Conservation (phyloP, 2,888 invertebrate species). For the Busseola fusca region DNA sequence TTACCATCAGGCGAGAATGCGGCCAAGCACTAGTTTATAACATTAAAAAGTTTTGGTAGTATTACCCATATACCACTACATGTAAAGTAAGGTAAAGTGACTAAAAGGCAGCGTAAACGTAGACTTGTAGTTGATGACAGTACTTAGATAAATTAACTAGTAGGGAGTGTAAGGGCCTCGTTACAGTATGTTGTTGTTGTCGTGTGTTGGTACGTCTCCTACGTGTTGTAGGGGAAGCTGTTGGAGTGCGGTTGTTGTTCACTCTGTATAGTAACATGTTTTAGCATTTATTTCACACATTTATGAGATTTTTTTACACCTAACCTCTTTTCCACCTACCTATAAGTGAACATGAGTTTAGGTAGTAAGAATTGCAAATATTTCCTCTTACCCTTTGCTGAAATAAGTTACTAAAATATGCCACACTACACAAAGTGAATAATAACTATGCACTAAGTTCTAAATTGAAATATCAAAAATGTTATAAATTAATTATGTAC, state of each 20-base stretch:
- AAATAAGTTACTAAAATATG: neutral
- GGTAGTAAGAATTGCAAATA: neutral
- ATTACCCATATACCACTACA: slow-evolving; percentile 34
- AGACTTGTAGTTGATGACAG: slow-evolving; percentile 66
- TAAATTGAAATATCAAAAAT: slow-evolving; percentile 68
- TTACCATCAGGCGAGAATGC: no score
- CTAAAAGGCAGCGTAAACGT: slow-evolving; percentile 60
- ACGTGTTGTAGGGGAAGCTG: slow-evolving; percentile 39
- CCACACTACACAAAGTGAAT: slow-evolving; percentile 50
- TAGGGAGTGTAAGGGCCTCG: slow-evolving; percentile 62
- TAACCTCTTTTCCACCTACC: slow-evolving; percentile 11
- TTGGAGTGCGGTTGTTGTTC: slow-evolving; percentile 37
- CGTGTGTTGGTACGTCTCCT: slow-evolving; percentile 55
- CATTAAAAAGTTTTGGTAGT: no score
- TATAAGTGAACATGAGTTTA: slow-evolving; percentile 10
- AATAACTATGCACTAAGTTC: slow-evolving; percentile 68
- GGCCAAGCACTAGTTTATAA: no score
- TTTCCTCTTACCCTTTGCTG: neutral
- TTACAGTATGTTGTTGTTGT: slow-evolving; percentile 64
- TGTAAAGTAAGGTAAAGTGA: slow-evolving; percentile 51
- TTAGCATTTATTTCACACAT: neutral
- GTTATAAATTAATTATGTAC: slow-evolving; percentile 69
- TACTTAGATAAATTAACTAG: slow-evolving; percentile 77
- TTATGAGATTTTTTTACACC: slow-evolving; percentile 1
- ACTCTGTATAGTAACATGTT: slow-evolving; percentile 45